Conservation (phyloP, 2,797 vertebrate species). For the Pangasius macronema region DNA sequence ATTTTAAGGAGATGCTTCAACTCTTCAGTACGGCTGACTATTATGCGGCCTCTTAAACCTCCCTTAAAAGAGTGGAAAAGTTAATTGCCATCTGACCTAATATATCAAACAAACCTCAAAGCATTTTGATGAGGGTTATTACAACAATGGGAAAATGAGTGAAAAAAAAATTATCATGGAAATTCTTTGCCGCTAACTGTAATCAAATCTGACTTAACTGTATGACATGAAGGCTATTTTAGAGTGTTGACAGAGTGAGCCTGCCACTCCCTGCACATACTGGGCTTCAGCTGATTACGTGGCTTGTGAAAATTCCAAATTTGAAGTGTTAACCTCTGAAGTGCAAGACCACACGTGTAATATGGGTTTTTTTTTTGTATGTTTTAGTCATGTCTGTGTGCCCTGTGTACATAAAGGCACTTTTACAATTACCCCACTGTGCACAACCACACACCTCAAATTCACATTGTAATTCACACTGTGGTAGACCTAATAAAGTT, state of each 20-base stretch:
- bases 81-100: slow-evolving; percentile 53
- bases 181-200: slow-evolving; percentile 50
- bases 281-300: slow-evolving; percentile 45
- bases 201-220: slow-evolving; percentile 46
- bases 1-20: slow-evolving; percentile 21
- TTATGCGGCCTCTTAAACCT: slow-evolving; percentile 29
- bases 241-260: slow-evolving; percentile 31
- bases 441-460: not conserved
- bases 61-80: slow-evolving; percentile 45
- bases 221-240: slow-evolving; percentile 37
- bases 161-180: slow-evolving; percentile 45
- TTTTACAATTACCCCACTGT: not conserved
- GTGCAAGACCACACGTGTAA: slow-evolving; percentile 49
- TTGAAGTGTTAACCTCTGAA: slow-evolving; percentile 36
- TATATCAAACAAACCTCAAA: slow-evolving; percentile 54
- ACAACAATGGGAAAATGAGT: slow-evolving; percentile 43
- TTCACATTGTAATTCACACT: not conserved
- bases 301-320: slow-evolving; percentile 49
- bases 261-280: slow-evolving; percentile 26
- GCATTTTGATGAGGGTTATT: slow-evolving; percentile 46
- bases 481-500: not conserved
- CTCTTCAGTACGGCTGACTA: not conserved
- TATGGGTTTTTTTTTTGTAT: not conserved
- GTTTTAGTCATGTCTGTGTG: not conserved
- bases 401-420: not conserved